Base-by-base conservation (phyloP, 2,113 vertebrate species). In the Crotalus horridus region DNA sequence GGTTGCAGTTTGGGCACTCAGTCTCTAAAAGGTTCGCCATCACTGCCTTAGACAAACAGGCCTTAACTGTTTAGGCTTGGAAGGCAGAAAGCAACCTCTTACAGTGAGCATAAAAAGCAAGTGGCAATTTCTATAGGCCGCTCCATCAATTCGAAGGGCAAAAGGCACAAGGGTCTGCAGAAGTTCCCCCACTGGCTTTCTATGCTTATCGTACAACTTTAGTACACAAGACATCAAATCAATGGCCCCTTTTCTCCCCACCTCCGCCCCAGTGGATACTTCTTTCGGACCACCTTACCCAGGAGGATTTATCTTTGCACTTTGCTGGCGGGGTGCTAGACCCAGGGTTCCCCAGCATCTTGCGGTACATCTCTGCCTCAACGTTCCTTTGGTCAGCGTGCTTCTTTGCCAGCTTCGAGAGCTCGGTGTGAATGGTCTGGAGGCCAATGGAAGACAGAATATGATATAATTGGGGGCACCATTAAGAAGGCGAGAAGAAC, bases 311-410 rank as follows among this genome's bases (percentile, higher is more conserved):
- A 95, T 97, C 96, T 39, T 95, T 96, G 92, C 96, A 97, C 94
- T 98, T 98, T 90, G 95, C 55, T 0, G 96, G 92, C 92, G 96
- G 17, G 21, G 96, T 51, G 0, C 96, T 9, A 0, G 96, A 1
- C 0, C 96, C 94, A 58, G 98, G 97, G 89, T 98, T 99, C 20
- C 99, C 99, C 0, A 99, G 97, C 99, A 99, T 99, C 97, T 99
- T 99, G 96, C 98, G 99, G 97, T 99, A 99, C 98, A 99, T 98
- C 92, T 99, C 99, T 0, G 99, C 99, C 96, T 99, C 99, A 3
- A 98, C 97, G 12, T 97, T 98, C 95, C 97, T 98, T 97, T 99
- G 99, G 85, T 99, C 99, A 0, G 98, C 98, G 0, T 99, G 98
- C 94, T 99, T 99, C 97, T 99, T 99, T 95, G 99, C 98, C 96